Conservation (phyloP, 92 coral and sea anemone species). For the Paragorgia papillata region DNA sequence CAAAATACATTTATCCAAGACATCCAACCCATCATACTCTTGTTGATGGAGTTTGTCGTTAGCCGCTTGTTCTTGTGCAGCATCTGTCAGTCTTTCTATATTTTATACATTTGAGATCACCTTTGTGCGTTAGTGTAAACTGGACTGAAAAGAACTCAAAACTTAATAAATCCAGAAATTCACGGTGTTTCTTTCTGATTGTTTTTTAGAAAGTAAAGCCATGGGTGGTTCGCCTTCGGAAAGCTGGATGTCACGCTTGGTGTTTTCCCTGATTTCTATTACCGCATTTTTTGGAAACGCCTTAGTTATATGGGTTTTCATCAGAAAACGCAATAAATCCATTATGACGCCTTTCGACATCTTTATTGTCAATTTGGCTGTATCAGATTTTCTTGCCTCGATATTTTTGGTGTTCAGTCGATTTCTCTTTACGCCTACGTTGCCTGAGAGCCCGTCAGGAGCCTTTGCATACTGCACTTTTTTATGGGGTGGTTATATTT, state of each 20-base stretch:
- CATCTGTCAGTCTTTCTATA: no score
- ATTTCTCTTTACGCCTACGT: not conserved
- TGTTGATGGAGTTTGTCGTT: no score
- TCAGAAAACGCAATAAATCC: not conserved
- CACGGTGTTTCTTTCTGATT: no score
- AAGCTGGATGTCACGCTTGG: constrained; percentile 17
- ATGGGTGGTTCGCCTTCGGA: constrained; percentile 9
- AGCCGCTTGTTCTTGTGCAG: no score
- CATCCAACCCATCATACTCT: no score
- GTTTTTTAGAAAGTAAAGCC: no score
- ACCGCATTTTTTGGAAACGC: constrained; percentile 43
- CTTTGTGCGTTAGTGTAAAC: no score
- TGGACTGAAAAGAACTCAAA: no score
- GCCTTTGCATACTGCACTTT: constrained; percentile 8
- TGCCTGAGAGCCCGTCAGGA: constrained; percentile 19
- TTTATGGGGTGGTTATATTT: constrained; percentile 28
- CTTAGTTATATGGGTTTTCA: constrained; percentile 35
- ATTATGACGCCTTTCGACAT: constrained; percentile 26
- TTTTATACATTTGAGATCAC: no score
- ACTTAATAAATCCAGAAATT: no score
- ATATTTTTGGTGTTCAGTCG: constrained; percentile 23
- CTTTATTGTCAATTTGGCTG: constrained; percentile 45
- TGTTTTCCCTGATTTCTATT: not conserved
- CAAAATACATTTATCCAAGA: no score
- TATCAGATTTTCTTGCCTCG: constrained; percentile 30